Percentiles rank a stretch among this genome's conserved stretches.
phyloP scores from a whole-genome alignment of 1,140 invertebrate species.

The Platyscapa corneri region DNA sequence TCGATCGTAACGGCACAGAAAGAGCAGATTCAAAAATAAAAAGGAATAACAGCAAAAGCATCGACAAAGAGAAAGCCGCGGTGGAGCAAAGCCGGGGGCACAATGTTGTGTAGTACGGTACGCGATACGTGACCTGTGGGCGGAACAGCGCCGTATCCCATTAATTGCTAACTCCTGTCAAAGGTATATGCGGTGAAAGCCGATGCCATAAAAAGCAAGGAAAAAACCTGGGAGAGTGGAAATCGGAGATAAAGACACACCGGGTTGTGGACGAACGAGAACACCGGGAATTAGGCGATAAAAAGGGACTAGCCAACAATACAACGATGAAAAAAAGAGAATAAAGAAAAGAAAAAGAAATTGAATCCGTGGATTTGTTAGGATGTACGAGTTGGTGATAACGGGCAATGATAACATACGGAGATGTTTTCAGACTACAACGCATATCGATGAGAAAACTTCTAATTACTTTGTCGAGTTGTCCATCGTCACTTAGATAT shows the following conservation, averaged over 20 bases:
- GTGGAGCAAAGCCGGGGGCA: not conserved
- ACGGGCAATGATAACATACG: not conserved
- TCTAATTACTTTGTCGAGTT: not conserved
- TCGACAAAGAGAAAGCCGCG: slow-evolving; percentile 4
- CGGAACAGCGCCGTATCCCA: slow-evolving; percentile 31
- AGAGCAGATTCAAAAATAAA: not conserved
- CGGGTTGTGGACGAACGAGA: not conserved
- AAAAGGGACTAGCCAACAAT: not conserved
- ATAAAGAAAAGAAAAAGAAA: slow-evolving; percentile 2
- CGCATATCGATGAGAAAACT: not conserved
- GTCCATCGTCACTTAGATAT: not conserved
- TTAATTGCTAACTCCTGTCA: slow-evolving; percentile 37
- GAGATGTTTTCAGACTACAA: not conserved
- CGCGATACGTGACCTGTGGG: slow-evolving; percentile 34
- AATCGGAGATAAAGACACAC: slow-evolving; percentile 24
- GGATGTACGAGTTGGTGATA: not conserved
- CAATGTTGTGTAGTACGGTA: not conserved
- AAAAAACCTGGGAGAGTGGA: not conserved
- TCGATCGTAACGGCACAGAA: not conserved
- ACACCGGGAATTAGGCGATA: not conserved
- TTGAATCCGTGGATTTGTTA: not conserved
- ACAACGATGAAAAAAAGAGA: not conserved
- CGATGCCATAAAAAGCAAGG: not conserved
- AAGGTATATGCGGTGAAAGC: not conserved
- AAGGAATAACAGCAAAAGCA: not conserved